Evolutionary conservation across 2,113 vertebrate species (phyloP).

Genomic region (Theristicus caerulescens): DNA sequence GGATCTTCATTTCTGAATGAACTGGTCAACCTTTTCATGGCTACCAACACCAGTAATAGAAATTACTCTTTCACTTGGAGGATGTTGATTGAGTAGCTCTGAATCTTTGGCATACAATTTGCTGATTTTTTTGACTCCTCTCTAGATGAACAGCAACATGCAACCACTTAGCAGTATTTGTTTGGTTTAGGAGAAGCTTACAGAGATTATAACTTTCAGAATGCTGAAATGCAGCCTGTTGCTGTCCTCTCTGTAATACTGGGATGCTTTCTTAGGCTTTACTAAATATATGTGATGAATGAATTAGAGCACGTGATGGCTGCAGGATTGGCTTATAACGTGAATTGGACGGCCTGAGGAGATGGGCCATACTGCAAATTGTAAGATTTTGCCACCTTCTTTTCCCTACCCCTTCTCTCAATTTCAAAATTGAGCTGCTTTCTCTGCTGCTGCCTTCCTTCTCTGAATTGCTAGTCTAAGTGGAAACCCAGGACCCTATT

Average conservation of each 20-base stretch:
- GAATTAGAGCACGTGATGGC: neutral
- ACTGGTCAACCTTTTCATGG: neutral
- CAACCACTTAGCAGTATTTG: neutral
- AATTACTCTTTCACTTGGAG: neutral
- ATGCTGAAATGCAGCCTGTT: neutral
- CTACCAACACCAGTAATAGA: neutral
- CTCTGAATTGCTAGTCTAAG: neutral
- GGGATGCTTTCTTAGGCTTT: neutral
- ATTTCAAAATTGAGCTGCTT: neutral
- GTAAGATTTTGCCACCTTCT: neutral
- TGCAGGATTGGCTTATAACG: neutral
- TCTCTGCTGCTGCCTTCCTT: neutral
- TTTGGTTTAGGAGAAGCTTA: neutral
- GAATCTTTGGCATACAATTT: neutral
- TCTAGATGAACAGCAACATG: neutral
- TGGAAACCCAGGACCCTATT: neutral
- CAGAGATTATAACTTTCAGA: neutral
- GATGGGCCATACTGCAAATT: too few species aligned
- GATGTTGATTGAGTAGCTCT: neutral
- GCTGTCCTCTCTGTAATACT: neutral
- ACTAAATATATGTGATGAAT: neutral
- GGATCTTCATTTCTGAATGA: neutral
- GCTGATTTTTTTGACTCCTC: neutral
- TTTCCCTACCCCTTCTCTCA: neutral
- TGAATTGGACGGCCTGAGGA: neutral